Evolutionary conservation across 1,140 invertebrate genomes (phyloP), one percentile per base, ranked within the genome.

Genomic region (Bactericera cockerelli): DNA sequence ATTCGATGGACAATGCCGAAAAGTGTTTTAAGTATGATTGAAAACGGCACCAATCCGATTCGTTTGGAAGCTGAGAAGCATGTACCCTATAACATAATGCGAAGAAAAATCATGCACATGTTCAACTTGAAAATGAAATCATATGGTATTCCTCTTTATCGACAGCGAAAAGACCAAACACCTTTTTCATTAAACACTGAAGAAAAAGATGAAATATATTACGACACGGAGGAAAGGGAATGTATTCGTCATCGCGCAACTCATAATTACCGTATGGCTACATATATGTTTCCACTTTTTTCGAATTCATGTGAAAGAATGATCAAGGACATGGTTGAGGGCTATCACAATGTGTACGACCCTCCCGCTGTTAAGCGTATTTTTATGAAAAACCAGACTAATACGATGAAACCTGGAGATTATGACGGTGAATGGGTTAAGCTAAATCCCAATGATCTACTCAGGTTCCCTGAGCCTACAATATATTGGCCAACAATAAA

Each of bases 181-280:
- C 42, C 42, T 19, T 49, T 49, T n/a, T 49, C 42, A 49, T 22
- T 49, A 16, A 22, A 49, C n/a, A 49, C 42, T 6, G 22, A 49
- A 49, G 42, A 49, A 16, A 49, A 22, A 49, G 42, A 49, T 49
- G 42, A 49, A 16, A 49, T 49, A 49, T 49, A 49, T 49, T 49
- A 49, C 22, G 42, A 49, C 42, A 49, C 4, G 3, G 42, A 6
- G 22, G 42, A 49, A 22, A 49, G 19, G 42, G 3, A 49, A 10
- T 3, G n/a, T 10, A 4, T 49, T 22, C n/a, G 22, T 10, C n/a
- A 49, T 22, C n/a, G 42, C 6, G 42, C 22, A 22, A 49, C 42
- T 19, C 42, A 49, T 16, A 49, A 49, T 16, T 49, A 49, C 19
- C 42, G 42, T 8, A 49, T 49, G 42, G 22, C 19, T 6, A 6